These are phyloP conservation scores for Campoletis sonorensis DNA, from an alignment of 1,140 invertebrate genomes.

Conservation along the genomic window DNA sequence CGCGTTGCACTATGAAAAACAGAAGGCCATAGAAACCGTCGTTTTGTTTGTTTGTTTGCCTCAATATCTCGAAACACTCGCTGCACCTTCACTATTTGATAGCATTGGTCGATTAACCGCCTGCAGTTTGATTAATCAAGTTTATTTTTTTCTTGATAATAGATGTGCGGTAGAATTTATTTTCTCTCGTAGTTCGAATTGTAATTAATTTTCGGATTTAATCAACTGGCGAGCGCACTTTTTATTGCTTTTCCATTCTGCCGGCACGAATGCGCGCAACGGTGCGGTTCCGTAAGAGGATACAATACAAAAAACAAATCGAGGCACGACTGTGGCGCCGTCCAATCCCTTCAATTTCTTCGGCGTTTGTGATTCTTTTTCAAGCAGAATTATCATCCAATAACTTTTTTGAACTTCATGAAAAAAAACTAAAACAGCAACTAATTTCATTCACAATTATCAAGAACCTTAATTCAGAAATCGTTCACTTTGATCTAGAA, in stretches of 20 bases:
- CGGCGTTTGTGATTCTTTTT: background rate
- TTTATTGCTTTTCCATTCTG: background rate
- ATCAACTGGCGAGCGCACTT: conserved; percentile 25
- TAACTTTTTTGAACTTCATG: background rate
- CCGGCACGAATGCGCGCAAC: background rate
- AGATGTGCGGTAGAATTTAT: background rate
- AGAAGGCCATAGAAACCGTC: background rate
- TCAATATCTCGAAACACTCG: background rate
- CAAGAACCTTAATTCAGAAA: no score
- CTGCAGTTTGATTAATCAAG: conserved; percentile 28
- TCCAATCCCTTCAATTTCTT: background rate
- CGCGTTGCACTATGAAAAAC: background rate
- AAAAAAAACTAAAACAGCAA: no score
- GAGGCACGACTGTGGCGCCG: background rate
- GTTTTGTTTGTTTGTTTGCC: background rate
- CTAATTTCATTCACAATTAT: no score
- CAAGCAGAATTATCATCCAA: background rate
- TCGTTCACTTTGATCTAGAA: no score
- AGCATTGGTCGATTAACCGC: background rate
- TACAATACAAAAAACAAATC: background rate
- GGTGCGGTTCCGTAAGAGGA: background rate
- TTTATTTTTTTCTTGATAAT: background rate
- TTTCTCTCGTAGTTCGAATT: background rate
- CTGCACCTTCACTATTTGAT: background rate
- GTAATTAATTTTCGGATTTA: conserved; percentile 32